Base-by-base conservation (phyloP, 2,888 invertebrate genomes). In the Gastrophysa polygoni region DNA sequence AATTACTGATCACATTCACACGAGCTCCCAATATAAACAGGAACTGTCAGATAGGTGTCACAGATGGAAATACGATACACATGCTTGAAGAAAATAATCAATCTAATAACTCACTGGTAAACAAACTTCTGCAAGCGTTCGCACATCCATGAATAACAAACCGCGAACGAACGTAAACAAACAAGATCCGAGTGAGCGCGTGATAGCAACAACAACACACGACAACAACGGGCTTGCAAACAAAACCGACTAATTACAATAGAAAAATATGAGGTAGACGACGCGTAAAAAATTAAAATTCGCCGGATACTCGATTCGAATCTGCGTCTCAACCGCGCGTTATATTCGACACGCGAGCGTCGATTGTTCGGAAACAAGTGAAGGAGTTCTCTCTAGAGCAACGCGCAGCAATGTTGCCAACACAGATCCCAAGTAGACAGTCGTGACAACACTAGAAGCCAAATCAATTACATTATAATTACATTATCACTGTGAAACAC, bases 141-240 rank as follows among this genome's bases (percentile, higher is more conserved):
- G 49, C 56, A 56, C 59, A 50, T 63, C 59, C 63, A 63, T 63
- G 28, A 59, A 54, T 38, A 43, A 20, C 17, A 21, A 24, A 21
- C 3, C 21, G 6, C 34, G 4, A 24, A 32, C n/a, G n/a, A n/a
- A 18, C 3, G 18, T 18, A 16, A 17, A 10, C 21, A 10, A 50
- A 50, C 28, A 28, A 54, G 24, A 52, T 51, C 38, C 52, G 11
- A 16, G 49, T n/a, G n/a, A 52, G 38, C 17, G 18, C 32, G 8
- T 32, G 7, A 17, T 32, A 14, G 34, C 32, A 11, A 51, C 29
- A 28, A 10, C 8, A 51, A 34, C 32, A 32, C 16, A 50, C 28
- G 10, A 32, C 16, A 38, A 43, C 38, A 1, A 29, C 10, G 7
- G 24, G 20, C 20, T 11, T 14, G 8, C 52, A 5, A 1, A 1